Evolutionary conservation across 2,888 invertebrate genomes (phyloP).

Genomic region (Agonopterix heracliana): DNA sequence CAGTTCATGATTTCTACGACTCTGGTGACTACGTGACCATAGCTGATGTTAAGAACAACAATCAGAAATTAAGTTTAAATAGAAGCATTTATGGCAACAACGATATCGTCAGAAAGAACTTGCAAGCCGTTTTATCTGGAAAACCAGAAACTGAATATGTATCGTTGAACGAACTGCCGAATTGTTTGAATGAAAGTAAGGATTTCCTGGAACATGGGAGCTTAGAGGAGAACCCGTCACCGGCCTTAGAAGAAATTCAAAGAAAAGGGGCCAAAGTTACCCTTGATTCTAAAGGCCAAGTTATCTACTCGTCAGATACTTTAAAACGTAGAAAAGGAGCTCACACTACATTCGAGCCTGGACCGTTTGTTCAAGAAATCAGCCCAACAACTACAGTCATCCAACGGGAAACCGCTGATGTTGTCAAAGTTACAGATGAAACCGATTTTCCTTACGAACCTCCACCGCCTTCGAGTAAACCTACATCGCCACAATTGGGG

Average conservation of each 20-base stretch:
- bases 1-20: conserved; percentile 73
- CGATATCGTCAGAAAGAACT: conserved; percentile 80
- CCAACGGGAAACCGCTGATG: conserved; percentile 56
- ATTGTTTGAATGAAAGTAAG: conserved; percentile 58
- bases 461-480: conserved; percentile 58
- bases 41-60: conserved; percentile 88
- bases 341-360: conserved; percentile 91
- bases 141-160: conserved; percentile 85
- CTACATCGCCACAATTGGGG: conserved; percentile 79
- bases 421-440: conserved; percentile 59
- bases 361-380: conserved; percentile 86
- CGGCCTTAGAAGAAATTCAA: conserved; percentile 59
- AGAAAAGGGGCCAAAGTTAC: conserved; percentile 86
- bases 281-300: conserved; percentile 90
- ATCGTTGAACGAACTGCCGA: conserved; percentile 86
- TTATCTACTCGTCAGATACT: conserved; percentile 92
- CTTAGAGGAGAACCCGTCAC: conserved; percentile 44
- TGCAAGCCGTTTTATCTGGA: conserved; percentile 77
- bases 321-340: conserved; percentile 86
- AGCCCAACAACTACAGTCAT: conserved; percentile 55
- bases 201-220: conserved; percentile 53
- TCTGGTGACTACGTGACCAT: conserved; percentile 91
- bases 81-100: conserved; percentile 78
- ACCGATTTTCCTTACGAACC: conserved; percentile 66
- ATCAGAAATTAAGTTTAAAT: conserved; percentile 75